A percentile compares a stretch with the other conserved stretches of the same genome.
These are phyloP conservation scores for Cryptoprocta ferox DNA, from an alignment of 2,797 vertebrate genomes.

Conservation along the genomic window DNA sequence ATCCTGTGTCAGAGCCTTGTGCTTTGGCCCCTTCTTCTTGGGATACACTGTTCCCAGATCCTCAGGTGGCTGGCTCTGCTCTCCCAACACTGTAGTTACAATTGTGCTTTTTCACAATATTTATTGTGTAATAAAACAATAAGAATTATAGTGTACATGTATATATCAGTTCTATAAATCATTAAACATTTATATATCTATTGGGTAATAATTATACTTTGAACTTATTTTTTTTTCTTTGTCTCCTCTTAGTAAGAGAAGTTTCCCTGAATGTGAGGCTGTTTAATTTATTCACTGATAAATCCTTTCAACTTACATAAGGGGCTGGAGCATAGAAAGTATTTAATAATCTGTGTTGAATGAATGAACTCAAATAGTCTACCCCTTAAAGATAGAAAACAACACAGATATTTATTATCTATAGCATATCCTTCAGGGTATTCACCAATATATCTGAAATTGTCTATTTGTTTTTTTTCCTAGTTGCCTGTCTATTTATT, in stretches of 20 bases:
- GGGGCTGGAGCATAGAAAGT: not conserved
- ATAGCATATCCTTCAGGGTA: not conserved
- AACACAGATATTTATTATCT: not conserved
- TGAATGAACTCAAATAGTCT: not conserved
- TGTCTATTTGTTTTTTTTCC: not conserved
- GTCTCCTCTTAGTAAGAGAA: not conserved
- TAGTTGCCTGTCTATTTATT: not conserved
- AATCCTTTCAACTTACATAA: not conserved
- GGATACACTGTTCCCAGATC: not conserved
- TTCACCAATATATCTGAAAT: not conserved
- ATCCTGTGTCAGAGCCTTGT: too few species aligned
- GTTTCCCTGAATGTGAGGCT: accelerated
- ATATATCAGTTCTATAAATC: not conserved
- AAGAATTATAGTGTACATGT: not conserved
- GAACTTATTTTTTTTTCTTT: not conserved
- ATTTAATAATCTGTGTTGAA: not conserved
- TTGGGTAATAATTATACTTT: not conserved
- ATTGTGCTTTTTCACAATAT: not conserved
- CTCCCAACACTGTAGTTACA: not conserved
- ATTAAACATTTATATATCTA: not conserved
- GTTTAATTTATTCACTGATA: not conserved
- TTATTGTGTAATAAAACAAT: not conserved
- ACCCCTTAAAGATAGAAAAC: not conserved
- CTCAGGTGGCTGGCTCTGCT: accelerated
- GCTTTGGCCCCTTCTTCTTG: not conserved